phyloP scores from a whole-genome alignment of 2,113 vertebrate species.

The Xerus inauris region DNA sequence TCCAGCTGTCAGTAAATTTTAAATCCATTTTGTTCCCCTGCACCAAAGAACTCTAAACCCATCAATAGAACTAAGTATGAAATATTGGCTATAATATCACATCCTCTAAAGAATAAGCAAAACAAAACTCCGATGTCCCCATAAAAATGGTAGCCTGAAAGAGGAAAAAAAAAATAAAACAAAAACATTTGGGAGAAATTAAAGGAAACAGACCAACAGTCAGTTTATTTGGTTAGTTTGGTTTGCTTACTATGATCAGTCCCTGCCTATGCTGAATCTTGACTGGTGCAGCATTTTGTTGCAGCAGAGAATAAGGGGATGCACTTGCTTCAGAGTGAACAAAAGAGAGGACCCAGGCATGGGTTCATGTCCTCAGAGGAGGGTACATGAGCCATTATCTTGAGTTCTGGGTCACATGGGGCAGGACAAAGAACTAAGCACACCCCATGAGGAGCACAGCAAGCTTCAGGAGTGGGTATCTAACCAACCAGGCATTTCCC shows the following conservation, averaged over 20 bases:
- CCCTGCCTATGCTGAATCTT: neutral
- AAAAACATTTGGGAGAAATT: neutral
- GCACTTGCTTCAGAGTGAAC: neutral
- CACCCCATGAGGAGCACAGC: neutral
- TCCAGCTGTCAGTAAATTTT: neutral
- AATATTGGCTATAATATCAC: neutral
- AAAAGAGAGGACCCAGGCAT: neutral
- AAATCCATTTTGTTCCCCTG: neutral
- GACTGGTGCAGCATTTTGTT: rapidly evolving
- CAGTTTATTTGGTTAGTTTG: neutral
- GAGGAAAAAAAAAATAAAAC: neutral
- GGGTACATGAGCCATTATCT: conserved; percentile 65
- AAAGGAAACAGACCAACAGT: neutral
- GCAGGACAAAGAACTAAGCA: conserved; percentile 64
- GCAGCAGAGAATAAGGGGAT: neutral
- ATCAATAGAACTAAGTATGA: neutral
- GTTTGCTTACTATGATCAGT: neutral
- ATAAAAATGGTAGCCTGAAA: neutral
- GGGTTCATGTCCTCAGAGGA: conserved; percentile 57
- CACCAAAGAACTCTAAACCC: neutral
- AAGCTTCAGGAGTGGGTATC: neutral
- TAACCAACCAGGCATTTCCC: neutral
- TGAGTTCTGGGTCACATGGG: conserved; percentile 37
- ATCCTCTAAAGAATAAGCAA: neutral
- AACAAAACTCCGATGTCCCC: neutral